Conservation (phyloP, 2,888 invertebrate genomes). For the Dastarcus helophoroides region DNA sequence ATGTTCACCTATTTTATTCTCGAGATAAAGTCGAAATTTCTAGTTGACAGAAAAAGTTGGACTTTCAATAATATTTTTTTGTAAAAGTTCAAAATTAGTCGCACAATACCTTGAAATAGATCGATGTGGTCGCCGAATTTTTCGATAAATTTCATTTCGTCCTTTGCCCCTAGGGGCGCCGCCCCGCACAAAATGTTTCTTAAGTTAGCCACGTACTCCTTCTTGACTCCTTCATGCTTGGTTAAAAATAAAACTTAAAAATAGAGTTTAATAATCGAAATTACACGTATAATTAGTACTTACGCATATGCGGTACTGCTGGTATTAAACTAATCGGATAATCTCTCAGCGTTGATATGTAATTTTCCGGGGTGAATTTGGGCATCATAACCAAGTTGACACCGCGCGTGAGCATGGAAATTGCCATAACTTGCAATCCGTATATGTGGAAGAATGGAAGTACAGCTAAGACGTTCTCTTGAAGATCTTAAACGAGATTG, state of each 20-base stretch:
- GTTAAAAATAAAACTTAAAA: conserved; percentile 11
- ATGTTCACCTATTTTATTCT: no score
- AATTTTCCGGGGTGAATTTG: conserved; percentile 1
- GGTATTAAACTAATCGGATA: background rate
- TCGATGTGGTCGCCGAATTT: conserved; percentile 6
- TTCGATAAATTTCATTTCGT: conserved; percentile 6
- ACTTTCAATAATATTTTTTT: background rate
- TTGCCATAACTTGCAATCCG: background rate
- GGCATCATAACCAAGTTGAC: background rate
- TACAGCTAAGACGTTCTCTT: background rate
- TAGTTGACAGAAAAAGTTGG: no score
- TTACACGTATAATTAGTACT: conserved; percentile 3
- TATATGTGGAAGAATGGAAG: conserved; percentile 3
- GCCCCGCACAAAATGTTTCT: conserved; percentile 7
- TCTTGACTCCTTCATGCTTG: conserved; percentile 7
- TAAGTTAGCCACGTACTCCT: conserved; percentile 6
- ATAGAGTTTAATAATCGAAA: background rate
- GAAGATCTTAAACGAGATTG: conserved; percentile 15
- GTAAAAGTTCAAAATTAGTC: background rate
- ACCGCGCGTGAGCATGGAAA: background rate
- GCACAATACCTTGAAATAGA: conserved; percentile 10
- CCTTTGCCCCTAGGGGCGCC: conserved; percentile 9
- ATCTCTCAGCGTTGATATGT: background rate
- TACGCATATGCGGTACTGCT: conserved; percentile 8
- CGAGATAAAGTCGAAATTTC: no score